Evolutionary conservation across 2,888 invertebrate species (phyloP), one percentile per base, ranked within the genome.

Genomic region (Perithous albicinctus): DNA sequence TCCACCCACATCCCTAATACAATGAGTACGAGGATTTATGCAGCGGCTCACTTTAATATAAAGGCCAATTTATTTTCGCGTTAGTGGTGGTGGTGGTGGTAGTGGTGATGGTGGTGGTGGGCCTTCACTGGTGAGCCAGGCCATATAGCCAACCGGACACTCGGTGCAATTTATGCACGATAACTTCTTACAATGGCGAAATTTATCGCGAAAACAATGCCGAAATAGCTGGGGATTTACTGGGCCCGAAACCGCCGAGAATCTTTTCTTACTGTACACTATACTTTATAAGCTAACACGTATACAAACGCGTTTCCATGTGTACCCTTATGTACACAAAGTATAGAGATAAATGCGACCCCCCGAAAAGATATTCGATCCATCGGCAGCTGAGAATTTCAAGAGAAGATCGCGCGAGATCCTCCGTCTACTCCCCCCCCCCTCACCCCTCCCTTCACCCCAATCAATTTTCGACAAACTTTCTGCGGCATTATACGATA

Each of bases 21-120:
- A 90, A 90, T 90, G 89, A 89, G 86, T 85, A 78, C 80, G 79
- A 80, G 86, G 90, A 90, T 90, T 90, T 90, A 90, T 89, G 88
- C 86, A 87, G 87, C 87, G 87, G 86, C 88, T 87, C 86, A 87
- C 86, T 88, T 87, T 89, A 89, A 89, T 90, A 90, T 90, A 90
- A 90, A 90, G 88, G 86, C 89, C 88, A 89, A 90, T 90, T 90
- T 90, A 90, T 90, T 88, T 88, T 77, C 64, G 61, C 51, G 35
- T 77, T 69, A 46, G 73, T 81, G 54, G 73, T 78, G 63, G 26
- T 35, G 48, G 64, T 29, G 48, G 80, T 77, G 51, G n/a, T n/a
- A n/a, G n/a, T n/a, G n/a, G n/a, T 77, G 61, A 63, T 78, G 63
- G 70, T 41, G 51, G 61, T 46, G 54, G 56, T 56, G 69, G 69